These are phyloP conservation scores for Thalassophryne amazonica DNA, from an alignment of 2,797 vertebrate species.

Conservation along the genomic window DNA sequence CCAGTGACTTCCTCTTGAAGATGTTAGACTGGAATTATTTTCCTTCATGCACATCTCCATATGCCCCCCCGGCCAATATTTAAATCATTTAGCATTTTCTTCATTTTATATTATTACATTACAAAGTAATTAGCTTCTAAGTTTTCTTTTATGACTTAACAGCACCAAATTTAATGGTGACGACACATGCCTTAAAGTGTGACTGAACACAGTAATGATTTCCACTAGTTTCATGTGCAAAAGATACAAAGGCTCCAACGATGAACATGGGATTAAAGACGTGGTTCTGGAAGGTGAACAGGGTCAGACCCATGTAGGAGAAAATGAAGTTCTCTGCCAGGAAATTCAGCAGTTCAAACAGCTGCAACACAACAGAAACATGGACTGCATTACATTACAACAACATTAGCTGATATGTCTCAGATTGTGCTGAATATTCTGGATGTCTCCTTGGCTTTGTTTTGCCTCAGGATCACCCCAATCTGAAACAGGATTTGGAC, in stretches of 20 bases:
- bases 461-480: no score
- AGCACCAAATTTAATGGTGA: not conserved
- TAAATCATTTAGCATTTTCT: not conserved
- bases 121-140: no score
- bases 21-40: no score
- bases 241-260: conserved; percentile 96
- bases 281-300: conserved; percentile 97
- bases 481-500: no score
- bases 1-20: no score
- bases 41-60: no score
- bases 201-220: not conserved
- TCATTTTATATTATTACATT: no score
- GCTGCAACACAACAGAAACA: conserved; percentile 73
- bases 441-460: no score
- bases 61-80: no score
- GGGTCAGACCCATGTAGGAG: conserved; percentile 96
- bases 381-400: not conserved
- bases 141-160: no score
- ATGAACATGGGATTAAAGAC: conserved; percentile 94
- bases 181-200: not conserved
- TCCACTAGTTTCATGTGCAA: conserved; percentile 32
- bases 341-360: conserved; percentile 97
- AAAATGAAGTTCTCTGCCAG: conserved; percentile 99
- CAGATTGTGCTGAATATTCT: no score
- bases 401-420: not conserved